phyloP scores from a whole-genome alignment of 2,113 vertebrate genomes.

The Struthio camelus region DNA sequence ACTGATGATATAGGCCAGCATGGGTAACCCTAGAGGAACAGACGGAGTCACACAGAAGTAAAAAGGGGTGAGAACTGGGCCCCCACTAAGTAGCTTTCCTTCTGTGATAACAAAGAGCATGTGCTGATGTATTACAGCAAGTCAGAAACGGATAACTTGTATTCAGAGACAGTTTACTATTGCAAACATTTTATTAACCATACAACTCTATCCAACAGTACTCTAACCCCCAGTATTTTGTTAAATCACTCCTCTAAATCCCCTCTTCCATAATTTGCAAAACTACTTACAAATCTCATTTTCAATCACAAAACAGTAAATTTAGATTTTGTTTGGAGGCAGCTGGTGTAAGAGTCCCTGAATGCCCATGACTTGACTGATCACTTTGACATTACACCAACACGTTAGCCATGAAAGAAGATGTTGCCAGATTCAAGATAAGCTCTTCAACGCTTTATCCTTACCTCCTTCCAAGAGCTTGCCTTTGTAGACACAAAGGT shows the following conservation, averaged over 20 bases:
- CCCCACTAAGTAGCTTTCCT: background rate
- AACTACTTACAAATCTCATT: constrained; percentile 50
- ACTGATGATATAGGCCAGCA: background rate
- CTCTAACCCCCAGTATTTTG: constrained; percentile 27
- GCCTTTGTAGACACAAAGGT: constrained; percentile 92
- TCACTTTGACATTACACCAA: constrained; percentile 31
- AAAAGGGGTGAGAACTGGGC: background rate
- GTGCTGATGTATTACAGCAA: constrained; percentile 13
- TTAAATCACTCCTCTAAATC: constrained; percentile 52
- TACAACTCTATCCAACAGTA: constrained; percentile 34
- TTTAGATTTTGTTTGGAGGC: constrained; percentile 45
- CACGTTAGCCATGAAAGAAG: constrained; percentile 18
- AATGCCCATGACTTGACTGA: constrained; percentile 11
- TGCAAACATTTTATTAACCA: constrained; percentile 47
- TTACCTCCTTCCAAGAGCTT: constrained; percentile 87
- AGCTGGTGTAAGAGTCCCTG: constrained; percentile 52
- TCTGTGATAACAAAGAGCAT: background rate
- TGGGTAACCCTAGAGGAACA: background rate
- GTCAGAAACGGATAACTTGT: constrained; percentile 24
- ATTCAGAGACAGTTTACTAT: constrained; percentile 18
- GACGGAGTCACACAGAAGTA: background rate
- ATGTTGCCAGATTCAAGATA: background rate
- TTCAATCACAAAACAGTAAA: constrained; percentile 48
- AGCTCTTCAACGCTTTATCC: background rate
- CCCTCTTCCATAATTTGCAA: constrained; percentile 24